phyloP scores from a whole-genome alignment of 1,140 invertebrate genomes.

The Zaprionus gabonicus region DNA sequence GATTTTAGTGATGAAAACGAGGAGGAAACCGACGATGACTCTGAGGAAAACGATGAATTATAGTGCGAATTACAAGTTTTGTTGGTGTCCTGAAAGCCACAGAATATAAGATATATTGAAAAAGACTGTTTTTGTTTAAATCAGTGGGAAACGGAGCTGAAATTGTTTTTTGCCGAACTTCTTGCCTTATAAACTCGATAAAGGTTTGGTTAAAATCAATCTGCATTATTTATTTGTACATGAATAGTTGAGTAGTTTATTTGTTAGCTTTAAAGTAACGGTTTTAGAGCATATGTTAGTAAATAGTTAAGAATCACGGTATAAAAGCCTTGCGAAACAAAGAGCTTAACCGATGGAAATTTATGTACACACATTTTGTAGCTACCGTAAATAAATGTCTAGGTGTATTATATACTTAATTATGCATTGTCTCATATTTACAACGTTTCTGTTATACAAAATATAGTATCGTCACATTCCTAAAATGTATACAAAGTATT shows the following conservation, averaged over 20 bases:
- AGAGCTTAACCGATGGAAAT: constrained; percentile 57
- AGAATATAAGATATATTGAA: constrained; percentile 14
- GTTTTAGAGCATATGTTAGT: constrained; percentile 26
- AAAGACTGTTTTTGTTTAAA: not conserved
- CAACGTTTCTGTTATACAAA: constrained; percentile 63
- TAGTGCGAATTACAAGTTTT: constrained; percentile 19
- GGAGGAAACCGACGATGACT: constrained; percentile 49
- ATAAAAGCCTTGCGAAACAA: constrained; percentile 35
- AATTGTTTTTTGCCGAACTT: not conserved
- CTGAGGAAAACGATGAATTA: constrained; percentile 15
- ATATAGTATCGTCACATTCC: constrained; percentile 63
- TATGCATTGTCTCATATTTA: constrained; percentile 57
- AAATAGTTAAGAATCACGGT: constrained; percentile 44
- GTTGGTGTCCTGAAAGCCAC: not conserved
- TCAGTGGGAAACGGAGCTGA: not conserved
- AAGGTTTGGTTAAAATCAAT: constrained; percentile 58
- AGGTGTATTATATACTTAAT: constrained; percentile 39
- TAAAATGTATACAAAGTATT: constrained; percentile 53
- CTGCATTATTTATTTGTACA: constrained; percentile 40
- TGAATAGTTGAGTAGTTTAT: constrained; percentile 35
- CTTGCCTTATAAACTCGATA: not conserved
- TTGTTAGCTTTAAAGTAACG: constrained; percentile 56
- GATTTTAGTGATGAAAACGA: constrained; percentile 60
- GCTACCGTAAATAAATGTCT: constrained; percentile 57
- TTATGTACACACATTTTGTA: constrained; percentile 55